These are phyloP conservation scores for Lathamus discolor DNA, from an alignment of 2,113 vertebrate genomes.

Conservation along the genomic window DNA sequence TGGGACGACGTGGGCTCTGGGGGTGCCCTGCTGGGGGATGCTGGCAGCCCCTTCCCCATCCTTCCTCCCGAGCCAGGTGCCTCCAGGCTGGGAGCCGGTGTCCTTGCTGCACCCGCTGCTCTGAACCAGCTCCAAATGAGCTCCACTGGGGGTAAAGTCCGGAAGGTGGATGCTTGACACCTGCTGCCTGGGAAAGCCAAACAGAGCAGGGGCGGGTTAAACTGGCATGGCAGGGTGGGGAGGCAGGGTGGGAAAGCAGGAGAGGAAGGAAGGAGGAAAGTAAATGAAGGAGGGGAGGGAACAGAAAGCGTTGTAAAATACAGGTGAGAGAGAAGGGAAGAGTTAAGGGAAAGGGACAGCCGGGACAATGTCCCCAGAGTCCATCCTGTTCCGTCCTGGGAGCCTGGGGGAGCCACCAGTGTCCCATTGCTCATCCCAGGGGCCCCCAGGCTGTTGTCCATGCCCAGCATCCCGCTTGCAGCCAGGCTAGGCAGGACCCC, in stretches of 20 bases:
- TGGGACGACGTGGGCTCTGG: fast-evolving
- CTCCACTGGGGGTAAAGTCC: neutral
- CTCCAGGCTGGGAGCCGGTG: neutral
- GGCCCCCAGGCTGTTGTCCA: neutral
- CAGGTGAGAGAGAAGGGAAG: neutral
- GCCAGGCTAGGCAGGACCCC: neutral
- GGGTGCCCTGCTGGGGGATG: neutral
- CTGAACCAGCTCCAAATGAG: neutral
- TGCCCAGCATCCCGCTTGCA: neutral
- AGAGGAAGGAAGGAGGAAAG: neutral
- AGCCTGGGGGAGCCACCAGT: fast-evolving
- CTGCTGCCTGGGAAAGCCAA: slow-evolving; percentile 62
- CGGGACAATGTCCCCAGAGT: fast-evolving
- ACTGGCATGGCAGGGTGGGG: neutral
- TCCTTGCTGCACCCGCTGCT: neutral
- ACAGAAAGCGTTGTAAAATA: neutral
- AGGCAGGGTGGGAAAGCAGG: neutral
- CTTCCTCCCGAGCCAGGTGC: neutral
- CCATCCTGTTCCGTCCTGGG: neutral
- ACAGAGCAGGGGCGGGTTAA: slow-evolving; percentile 36
- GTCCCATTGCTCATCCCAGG: neutral
- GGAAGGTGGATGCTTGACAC: slow-evolving; percentile 7
- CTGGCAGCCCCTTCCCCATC: neutral
- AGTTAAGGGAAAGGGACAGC: neutral
- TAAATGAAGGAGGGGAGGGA: neutral